Evolutionary conservation across 2,113 vertebrate species (phyloP), one percentile per base, ranked within the genome.

Genomic region (Actenoides lindsayi): DNA sequence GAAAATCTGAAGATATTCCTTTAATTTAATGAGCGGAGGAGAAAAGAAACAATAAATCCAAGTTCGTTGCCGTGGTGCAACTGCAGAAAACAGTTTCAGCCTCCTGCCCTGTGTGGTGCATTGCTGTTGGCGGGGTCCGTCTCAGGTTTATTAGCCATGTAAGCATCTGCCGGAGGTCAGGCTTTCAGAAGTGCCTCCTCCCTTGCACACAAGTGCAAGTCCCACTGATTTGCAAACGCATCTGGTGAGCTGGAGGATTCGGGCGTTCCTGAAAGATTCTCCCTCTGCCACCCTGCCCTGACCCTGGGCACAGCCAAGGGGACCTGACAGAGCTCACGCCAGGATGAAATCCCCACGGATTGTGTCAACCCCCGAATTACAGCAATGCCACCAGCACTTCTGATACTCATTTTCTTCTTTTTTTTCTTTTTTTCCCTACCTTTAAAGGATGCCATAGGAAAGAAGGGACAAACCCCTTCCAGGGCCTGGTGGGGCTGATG

Each of bases 291-390:
- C 14, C 15, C 5, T 81, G 59, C 33, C 35, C 67, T 19, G 30
- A 54, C 14, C 14, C 62, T 18, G 37, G 39, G 13, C 1, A 4
- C 4, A 17, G 87, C 73, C 64, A 42, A 30, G 27, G 35, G 46
- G 13, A 71, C 27, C 14, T 0, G 1, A 59, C 75, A 81, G 75
- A 89, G 28, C 19, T 24, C 0, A 0, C 0, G 0, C 1, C 2
- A 6, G 50, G 28, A 25, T 0, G 1, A 74, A 91, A 89, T 83
- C 37, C 59, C 4, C 27, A 23, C 1, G 10, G 42, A 33, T 41
- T 68, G 10, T 57, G 42, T 41, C 74, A 90, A 7, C 1, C 10
- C 13, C 51, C 13, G 53, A 67, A 20, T 68, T 30, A 31, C 0
- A 46, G 42, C 15, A 27, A 37, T 50, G n/a, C 24, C 35, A 39